Evolutionary conservation across 2,797 vertebrate genomes (phyloP), one percentile per base, ranked within the genome.

Genomic region (Scyliorhinus canicula): DNA sequence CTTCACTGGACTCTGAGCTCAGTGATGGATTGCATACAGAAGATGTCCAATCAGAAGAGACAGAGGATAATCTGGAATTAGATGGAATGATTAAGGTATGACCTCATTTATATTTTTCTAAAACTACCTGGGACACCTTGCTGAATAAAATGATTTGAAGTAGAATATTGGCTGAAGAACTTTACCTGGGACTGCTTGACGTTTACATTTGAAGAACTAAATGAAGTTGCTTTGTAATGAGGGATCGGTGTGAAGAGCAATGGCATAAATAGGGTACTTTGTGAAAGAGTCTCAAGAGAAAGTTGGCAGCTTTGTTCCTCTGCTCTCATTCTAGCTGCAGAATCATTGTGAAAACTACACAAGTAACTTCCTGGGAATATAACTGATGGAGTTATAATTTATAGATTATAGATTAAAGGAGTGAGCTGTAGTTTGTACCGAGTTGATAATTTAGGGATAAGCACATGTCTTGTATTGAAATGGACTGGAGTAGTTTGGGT

Each of bases 81-180:
- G 99, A 99, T 28, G 98, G 98, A 31, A 99, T 99, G 99, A 99
- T 99, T 96, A 99, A 99, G 98, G 99, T 99, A 96, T 24, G 88
- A 44, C 19, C 28, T 26, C 52, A 57, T 63, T 91, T 91, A 24
- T 26, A 40, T 63, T 91, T 71, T 5, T 9, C 11, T 11, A 60
- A 65, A 91, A 63, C 21, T 21, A 44, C 19, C 9, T 31, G 63
- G 4, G 0, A 11, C n/a, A 91, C n/a, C 14, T 90, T 19, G n/a
- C 19, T 63, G 74, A 44, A 7, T 82, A 47, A 82, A 82, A 44
- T n/a, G 19, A 82, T 82, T 47, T 47, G 21, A 82, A 47, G 19
- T 24, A 82, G 21, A 82, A 82, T 82, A 47, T 82, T 47, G 7
- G 40, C 44, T 26, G 40, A 82, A 47, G 21, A 82, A 82, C 6